Evolutionary conservation across 1,140 invertebrate species (phyloP), one percentile per base, ranked within the genome.

Genomic region (Cydia strobilella): DNA sequence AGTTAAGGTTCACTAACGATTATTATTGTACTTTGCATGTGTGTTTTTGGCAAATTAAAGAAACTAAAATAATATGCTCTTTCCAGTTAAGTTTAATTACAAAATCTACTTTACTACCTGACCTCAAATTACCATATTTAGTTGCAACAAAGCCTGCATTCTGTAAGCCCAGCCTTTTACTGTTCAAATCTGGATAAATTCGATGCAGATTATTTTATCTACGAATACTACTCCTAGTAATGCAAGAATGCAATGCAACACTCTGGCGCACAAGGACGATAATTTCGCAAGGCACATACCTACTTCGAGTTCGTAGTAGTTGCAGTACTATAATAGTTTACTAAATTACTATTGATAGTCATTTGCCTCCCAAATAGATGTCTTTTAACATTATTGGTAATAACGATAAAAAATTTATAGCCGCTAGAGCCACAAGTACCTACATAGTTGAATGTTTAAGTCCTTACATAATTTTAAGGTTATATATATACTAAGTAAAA

Each of bases 191-290:
- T 69, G 42, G 65, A 69, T 69, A 69, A 65, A 69, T 31, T 10
- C 31, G 31, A 35, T 31, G 42, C n/a, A 39, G 65, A 69, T 69
- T 69, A 69, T 35, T 69, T 66, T 69, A 69, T 69, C 65, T 39
- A 18, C 54, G 20, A 59, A 18, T 20, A 23, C 54, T 23, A 59
- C 51, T 54, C 63, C 63, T 66, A n/a, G 23, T 27, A 69, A 69
- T 69, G 35, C 65, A 69, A 69, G 35, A 69, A 15, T 69, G 65
- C 65, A n/a, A n/a, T n/a, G n/a, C n/a, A n/a, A n/a, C n/a, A 69
- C 65, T 69, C 42, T 69, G 9, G 18, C 20, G 54, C 54, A 20
- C 65, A 69, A 69, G 65, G 25, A 69, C 54, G 54, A n/a, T 7
- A 23, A 66, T 69, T 31, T 69, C 31, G 65, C 65, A 69, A 69